Percentiles rank a stretch among this genome's conserved stretches.
phyloP scores from a whole-genome alignment of 2,797 vertebrate species.

The Somateria mollissima region DNA sequence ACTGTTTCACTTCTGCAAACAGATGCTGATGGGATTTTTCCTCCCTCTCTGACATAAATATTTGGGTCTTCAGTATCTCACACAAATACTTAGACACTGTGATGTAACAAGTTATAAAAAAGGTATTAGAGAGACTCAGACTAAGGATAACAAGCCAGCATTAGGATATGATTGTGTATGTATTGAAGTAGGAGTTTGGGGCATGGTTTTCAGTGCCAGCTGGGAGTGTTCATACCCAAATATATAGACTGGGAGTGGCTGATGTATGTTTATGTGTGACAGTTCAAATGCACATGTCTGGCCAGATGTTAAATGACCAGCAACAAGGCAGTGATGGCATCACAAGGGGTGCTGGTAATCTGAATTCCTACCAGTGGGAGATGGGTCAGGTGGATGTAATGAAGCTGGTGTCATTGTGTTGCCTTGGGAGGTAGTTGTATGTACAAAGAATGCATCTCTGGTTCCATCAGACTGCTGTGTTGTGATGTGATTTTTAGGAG shows the following conservation, averaged over 20 bases:
- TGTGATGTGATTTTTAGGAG: neutral
- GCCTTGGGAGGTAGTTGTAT: neutral
- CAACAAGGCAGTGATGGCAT: neutral
- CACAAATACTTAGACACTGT: neutral
- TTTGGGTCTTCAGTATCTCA: conserved; percentile 17
- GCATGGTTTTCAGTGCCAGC: neutral
- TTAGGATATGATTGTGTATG: neutral
- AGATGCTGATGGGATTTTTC: neutral
- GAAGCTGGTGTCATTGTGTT: neutral
- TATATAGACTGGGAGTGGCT: neutral
- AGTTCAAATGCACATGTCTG: neutral
- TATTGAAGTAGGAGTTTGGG: neutral
- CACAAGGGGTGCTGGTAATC: neutral
- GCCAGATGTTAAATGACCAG: neutral
- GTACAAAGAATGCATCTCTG: neutral
- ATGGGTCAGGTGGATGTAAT: neutral
- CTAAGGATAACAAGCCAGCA: neutral
- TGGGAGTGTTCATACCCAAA: neutral
- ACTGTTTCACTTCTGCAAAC: conserved; percentile 47
- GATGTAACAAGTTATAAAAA: neutral
- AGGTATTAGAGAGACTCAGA: neutral
- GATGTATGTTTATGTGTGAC: neutral
- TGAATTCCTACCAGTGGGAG: neutral
- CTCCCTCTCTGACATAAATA: conserved; percentile 11
- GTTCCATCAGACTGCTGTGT: neutral